Evolutionary conservation across 2,113 vertebrate genomes (phyloP), one percentile per base, ranked within the genome.

Genomic region (Rhinichthys klamathensis): DNA sequence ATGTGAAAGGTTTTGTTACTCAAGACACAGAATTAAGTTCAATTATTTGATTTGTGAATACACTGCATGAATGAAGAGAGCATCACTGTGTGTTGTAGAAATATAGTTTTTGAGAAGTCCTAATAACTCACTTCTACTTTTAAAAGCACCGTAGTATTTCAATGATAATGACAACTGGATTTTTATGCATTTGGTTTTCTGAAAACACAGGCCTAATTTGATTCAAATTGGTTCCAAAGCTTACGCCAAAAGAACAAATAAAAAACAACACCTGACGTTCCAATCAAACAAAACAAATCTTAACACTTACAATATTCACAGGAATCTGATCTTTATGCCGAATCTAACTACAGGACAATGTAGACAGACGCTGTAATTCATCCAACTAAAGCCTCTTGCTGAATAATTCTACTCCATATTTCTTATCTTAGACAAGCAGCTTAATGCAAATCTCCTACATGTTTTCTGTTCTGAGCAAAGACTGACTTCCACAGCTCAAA

Each of bases 401-500:
- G 38, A 41, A 80, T 80, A 80, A 65, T 69, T 81, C 41, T 51
- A 81, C 18, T 25, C 8, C 44, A 81, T 63, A 81, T 65, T 65
- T 63, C 7, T 65, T n/a, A 30, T 65, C 72, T 74, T 30, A 32
- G 74, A 76, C 74, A 76, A 76, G 61, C 61, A 69, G 25, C 41
- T 81, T 69, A 67, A 81, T 81, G 61, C 18, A 69, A 65, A 80
- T 80, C n/a, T 80, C 78, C 25, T 30, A 18, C 35, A 51, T 46
- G 16, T 81, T 61, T 81, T 46, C 61, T 21, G 61, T 35, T 81
- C n/a, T 51, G 61, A 81, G 49, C 79, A 67, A 81, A 80, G 61
- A 49, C 38, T 0, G 9, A 10, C 25, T 67, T 46, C 7, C 30
- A 21, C 49, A 4, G 23, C 49, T 76, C 25, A 58, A 58, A 58